Percentiles rank a stretch among this genome's conserved stretches.
These are phyloP conservation scores for Pogona vitticeps DNA, from an alignment of 2,113 vertebrate species.

Conservation along the genomic window DNA sequence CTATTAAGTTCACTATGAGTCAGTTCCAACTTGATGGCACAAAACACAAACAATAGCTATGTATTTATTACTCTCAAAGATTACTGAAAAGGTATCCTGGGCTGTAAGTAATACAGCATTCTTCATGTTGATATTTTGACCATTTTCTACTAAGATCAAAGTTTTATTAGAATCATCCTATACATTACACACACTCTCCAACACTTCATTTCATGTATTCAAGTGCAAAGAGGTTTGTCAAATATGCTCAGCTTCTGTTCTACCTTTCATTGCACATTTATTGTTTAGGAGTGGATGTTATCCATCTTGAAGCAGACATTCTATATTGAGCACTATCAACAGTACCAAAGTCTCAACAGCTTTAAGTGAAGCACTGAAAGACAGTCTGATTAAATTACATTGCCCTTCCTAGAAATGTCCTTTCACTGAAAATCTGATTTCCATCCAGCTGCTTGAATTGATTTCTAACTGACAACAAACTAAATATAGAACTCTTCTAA, in stretches of 20 bases:
- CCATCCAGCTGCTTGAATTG: slow-evolving; percentile 49
- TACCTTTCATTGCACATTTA: slow-evolving; percentile 46
- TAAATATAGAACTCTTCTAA: slow-evolving; percentile 55
- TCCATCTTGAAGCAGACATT: slow-evolving; percentile 45
- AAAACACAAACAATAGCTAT: too few relatives aligned
- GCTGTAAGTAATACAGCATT: not conserved
- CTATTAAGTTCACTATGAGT: too few relatives aligned
- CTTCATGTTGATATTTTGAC: slow-evolving; percentile 27
- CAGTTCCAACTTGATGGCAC: too few relatives aligned
- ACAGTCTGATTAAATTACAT: slow-evolving; percentile 46
- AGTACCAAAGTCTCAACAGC: slow-evolving; percentile 16
- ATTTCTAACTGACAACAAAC: slow-evolving; percentile 54
- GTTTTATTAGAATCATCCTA: slow-evolving; percentile 8
- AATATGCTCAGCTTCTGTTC: slow-evolving; percentile 32
- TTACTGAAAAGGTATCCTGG: slow-evolving; percentile 7
- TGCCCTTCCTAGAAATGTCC: slow-evolving; percentile 55
- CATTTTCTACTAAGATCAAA: slow-evolving; percentile 28
- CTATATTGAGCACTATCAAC: slow-evolving; percentile 39
- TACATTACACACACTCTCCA: slow-evolving; percentile 33
- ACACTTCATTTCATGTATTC: not conserved
- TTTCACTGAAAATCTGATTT: slow-evolving; percentile 59
- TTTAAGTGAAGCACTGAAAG: slow-evolving; percentile 50
- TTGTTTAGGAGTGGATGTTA: slow-evolving; percentile 39
- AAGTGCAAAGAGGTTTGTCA: slow-evolving; percentile 37
- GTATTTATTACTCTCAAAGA: too few relatives aligned